phyloP scores from a whole-genome alignment of 1,140 invertebrate genomes.

The Hypothenemus hampei region DNA sequence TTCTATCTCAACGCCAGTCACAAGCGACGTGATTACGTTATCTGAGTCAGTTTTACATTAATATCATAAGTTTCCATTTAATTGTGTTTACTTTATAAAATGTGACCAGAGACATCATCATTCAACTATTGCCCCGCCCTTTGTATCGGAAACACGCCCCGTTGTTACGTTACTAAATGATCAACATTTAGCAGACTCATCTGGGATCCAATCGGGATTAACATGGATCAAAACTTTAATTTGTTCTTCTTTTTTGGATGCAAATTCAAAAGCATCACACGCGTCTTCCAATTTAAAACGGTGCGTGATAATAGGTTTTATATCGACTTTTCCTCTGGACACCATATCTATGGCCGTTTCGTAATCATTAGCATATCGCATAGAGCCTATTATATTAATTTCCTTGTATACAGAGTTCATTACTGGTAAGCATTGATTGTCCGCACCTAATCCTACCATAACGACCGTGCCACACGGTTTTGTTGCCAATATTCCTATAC shows the following conservation, averaged over 20 bases:
- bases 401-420: conserved; percentile 71
- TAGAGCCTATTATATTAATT: conserved; percentile 84
- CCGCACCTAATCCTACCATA: conserved; percentile 75
- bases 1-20: too few species aligned
- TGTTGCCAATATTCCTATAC: conserved; percentile 71
- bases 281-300: conserved; percentile 80
- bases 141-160: too few species aligned
- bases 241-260: conserved; percentile 52
- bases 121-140: too few species aligned
- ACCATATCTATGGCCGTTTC: conserved; percentile 76
- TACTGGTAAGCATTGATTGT: conserved; percentile 73
- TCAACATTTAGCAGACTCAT: neutral
- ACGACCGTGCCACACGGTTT: conserved; percentile 74
- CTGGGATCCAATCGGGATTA: conserved; percentile 45
- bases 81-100: conserved; percentile 1
- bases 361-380: conserved; percentile 88
- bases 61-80: neutral
- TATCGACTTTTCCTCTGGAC: conserved; percentile 72
- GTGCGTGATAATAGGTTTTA: conserved; percentile 85
- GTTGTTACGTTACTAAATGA: too few species aligned
- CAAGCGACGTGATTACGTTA: neutral
- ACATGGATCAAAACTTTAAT: conserved; percentile 92
- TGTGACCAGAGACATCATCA: too few species aligned
- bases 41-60: neutral
- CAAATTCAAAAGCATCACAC: conserved; percentile 77